These are phyloP conservation scores for Ostrea edulis DNA, from an alignment of 1,140 invertebrate genomes.

Conservation along the genomic window DNA sequence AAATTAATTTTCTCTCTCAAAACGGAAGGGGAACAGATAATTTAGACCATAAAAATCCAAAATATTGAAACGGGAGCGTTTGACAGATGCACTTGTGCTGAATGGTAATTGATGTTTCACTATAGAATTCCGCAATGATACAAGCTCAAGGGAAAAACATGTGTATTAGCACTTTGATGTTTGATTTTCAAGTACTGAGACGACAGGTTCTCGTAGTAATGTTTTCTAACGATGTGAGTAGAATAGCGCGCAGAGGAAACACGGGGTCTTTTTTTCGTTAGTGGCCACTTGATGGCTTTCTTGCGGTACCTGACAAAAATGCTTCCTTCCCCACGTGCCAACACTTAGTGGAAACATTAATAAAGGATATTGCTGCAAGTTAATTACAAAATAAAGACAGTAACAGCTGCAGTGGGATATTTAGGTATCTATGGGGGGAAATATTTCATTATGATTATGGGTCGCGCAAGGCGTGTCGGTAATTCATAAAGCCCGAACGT, in stretches of 20 bases:
- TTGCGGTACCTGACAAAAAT: slow-evolving; percentile 17
- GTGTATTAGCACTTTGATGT: slow-evolving; percentile 35
- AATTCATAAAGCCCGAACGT: background rate
- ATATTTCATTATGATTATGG: background rate
- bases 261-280: background rate
- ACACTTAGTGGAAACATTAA: slow-evolving; percentile 26
- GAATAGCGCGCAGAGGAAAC: background rate
- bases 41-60: background rate
- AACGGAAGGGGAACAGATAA: background rate
- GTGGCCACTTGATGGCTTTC: slow-evolving; percentile 16
- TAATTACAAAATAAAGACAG: slow-evolving; percentile 34
- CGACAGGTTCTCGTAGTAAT: slow-evolving; percentile 12
- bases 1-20: background rate
- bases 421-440: background rate
- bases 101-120: slow-evolving; percentile 30
- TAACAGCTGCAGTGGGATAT: background rate
- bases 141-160: slow-evolving; percentile 10
- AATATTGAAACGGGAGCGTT: background rate
- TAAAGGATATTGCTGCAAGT: slow-evolving; percentile 28
- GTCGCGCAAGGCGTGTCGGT: background rate
- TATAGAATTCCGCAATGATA: slow-evolving; percentile 31
- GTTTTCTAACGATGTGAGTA: slow-evolving; percentile 34
- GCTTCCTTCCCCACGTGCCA: slow-evolving; percentile 23
- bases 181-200: background rate
- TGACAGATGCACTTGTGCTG: background rate